These are phyloP conservation scores for Calliphora vicina DNA, from an alignment of 1,140 invertebrate species.

Conservation along the genomic window DNA sequence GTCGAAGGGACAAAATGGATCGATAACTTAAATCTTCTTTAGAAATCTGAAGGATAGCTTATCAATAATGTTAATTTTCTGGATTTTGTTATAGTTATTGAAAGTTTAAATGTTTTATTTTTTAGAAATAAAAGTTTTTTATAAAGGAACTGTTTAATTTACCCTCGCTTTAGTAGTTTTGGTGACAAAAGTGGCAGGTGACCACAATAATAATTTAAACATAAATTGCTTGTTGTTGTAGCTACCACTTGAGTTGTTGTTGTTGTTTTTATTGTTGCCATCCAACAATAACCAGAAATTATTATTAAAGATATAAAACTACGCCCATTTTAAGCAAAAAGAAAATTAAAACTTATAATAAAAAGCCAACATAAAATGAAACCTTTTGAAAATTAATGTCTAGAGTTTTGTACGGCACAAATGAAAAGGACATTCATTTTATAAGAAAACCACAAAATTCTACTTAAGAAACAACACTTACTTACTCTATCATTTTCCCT, in stretches of 20 bases:
- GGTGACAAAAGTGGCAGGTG: slow-evolving; percentile 12
- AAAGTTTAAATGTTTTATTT: too few species aligned
- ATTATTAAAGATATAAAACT: neutral
- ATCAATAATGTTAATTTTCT: too few species aligned
- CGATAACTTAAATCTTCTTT: too few species aligned
- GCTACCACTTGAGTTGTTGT: neutral
- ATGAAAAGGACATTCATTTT: neutral
- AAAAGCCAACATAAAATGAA: neutral
- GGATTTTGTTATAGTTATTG: too few species aligned
- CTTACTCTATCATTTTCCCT: neutral
- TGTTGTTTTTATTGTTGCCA: too few species aligned
- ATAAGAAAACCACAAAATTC: neutral
- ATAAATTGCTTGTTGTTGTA: neutral
- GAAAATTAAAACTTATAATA: too few species aligned
- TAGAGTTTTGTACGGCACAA: neutral
- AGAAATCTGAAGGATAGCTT: too few species aligned
- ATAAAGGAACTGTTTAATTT: too few species aligned
- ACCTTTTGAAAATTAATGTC: neutral
- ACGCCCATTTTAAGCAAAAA: neutral
- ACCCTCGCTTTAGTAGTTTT: neutral
- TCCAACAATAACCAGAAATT: neutral
- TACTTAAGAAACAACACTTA: neutral
- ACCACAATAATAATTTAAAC: slow-evolving; percentile 14
- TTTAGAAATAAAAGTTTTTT: too few species aligned
- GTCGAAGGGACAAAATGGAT: too few species aligned